A percentile compares a stretch with the other conserved stretches of the same genome.
Conservation (phyloP, 2,797 vertebrate species). For the Dipus sagitta region DNA sequence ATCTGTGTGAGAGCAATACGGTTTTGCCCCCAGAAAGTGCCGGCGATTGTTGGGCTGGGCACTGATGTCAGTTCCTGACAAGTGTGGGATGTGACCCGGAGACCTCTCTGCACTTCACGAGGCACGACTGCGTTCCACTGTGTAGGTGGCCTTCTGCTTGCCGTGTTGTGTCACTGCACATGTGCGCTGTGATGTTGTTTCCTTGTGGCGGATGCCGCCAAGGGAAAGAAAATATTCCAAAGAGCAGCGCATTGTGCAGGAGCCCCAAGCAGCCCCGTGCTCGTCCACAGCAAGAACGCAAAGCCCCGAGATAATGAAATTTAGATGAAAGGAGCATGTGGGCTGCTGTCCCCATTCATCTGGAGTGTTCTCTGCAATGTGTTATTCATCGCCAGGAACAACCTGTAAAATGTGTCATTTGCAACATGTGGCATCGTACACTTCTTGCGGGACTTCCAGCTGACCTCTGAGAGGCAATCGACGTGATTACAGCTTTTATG, state of each 20-base stretch:
- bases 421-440: neutral
- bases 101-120: neutral
- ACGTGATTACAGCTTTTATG: accelerated
- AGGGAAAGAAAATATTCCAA: neutral
- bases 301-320: slow-evolving; percentile 54
- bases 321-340: neutral
- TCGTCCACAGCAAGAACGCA: neutral
- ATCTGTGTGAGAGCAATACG: neutral
- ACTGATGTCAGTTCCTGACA: neutral
- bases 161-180: neutral
- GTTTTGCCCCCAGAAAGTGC: neutral
- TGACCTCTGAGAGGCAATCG: neutral
- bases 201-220: slow-evolving; percentile 7
- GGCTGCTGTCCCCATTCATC: slow-evolving; percentile 30
- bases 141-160: neutral
- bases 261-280: neutral
- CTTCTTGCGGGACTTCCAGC: neutral
- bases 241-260: slow-evolving; percentile 5
- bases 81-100: neutral
- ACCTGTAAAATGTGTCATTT: neutral
- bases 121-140: neutral
- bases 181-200: neutral
- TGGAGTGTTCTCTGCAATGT: neutral
- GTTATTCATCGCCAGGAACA: neutral
- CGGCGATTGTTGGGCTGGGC: neutral